Base-by-base conservation (phyloP, 2,888 invertebrate species). In the Lacanobia oleracea region DNA sequence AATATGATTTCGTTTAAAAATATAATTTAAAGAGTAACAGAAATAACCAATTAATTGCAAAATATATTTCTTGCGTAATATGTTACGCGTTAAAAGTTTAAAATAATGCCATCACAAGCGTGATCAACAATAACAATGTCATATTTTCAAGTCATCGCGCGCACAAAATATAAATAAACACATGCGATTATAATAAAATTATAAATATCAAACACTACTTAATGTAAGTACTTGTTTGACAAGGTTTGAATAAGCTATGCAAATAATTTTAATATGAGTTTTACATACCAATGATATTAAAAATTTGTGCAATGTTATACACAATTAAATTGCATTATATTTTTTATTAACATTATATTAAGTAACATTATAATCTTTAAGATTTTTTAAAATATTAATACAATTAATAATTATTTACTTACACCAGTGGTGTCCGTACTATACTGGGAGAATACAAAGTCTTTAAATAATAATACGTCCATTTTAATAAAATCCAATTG, bases 181-280 rank as follows among this genome's bases (percentile, higher is more conserved):
- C 33, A 64, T 72, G 54, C 54, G 65, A 77, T 69, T 79, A 74
- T 68, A 74, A 77, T n/a, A 72, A 75, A 73, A 81, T 45, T 60
- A 81, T 65, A 79, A 71, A 66, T 56, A 83, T 83, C 89, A 88
- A 90, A 90, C 88, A 89, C 88, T 88, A 90, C 89, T 89, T 90
- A 91, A 89, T 89, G 88, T 90, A 91, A 90, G 90, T 87, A 90
- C 86, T 89, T 90, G 89, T 89, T 91, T 86, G 88, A 90, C 85
- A 87, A 84, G 81, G 79, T 77, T 77, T 77, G 66, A 76, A 79
- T 77, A 86, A 77, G 82, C 81, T 80, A 82, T 67, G 72, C 76
- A 80, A 83, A 82, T 78, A 83, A 85, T 75, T 81, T 80, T 67
- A 48, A 82, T 71, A 79, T 77, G 75, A 80, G 57, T 23, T 79